These are phyloP conservation scores for Musca vetustissima DNA, from an alignment of 1,140 invertebrate species.

Conservation along the genomic window DNA sequence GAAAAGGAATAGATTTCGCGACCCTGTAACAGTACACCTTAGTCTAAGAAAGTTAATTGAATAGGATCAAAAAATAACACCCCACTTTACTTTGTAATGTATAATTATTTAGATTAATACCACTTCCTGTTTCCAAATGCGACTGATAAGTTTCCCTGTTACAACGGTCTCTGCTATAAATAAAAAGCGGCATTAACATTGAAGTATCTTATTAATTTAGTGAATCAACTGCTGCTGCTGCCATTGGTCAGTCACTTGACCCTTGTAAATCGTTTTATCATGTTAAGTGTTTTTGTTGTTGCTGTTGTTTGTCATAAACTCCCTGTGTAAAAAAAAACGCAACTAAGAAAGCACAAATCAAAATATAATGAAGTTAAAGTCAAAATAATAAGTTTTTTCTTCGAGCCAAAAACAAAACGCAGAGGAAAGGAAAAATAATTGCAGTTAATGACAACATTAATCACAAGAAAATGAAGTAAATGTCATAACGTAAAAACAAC, in stretches of 20 bases:
- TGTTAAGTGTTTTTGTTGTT: constrained; percentile 2
- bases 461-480: constrained; percentile 53
- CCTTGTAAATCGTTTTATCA: constrained; percentile 17
- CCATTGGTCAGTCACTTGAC: constrained; percentile 13
- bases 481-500: constrained; percentile 28
- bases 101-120: too few species aligned
- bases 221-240: not conserved
- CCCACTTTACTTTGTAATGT: too few species aligned
- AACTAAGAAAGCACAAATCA: constrained; percentile 16
- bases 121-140: too few species aligned
- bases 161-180: too few species aligned
- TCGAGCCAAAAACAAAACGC: not conserved
- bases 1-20: too few species aligned
- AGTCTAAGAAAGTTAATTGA: too few species aligned
- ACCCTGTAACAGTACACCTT: too few species aligned
- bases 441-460: constrained; percentile 55
- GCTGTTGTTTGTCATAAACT: not conserved
- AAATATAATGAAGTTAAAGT: constrained; percentile 21
- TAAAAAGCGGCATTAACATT: too few species aligned
- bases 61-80: too few species aligned
- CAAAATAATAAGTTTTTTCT: not conserved
- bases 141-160: too few species aligned
- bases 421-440: constrained; percentile 52
- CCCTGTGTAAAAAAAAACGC: not conserved
- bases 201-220: too few species aligned